These are phyloP conservation scores for Lucilia sericata DNA, from an alignment of 1,140 invertebrate genomes.

Conservation along the genomic window DNA sequence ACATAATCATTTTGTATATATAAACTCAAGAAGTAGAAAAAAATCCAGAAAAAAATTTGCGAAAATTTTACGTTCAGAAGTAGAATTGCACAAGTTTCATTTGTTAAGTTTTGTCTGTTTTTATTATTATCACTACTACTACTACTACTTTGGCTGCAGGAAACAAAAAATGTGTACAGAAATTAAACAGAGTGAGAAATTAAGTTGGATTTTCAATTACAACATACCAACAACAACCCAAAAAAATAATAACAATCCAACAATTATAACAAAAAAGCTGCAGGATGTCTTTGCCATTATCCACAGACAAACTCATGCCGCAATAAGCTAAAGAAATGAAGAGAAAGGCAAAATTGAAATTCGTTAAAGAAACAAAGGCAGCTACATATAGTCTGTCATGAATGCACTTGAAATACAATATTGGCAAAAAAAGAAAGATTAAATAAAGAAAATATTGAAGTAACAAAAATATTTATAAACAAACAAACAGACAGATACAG, in stretches of 20 bases:
- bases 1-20: slow-evolving; percentile 16
- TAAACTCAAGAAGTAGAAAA: background rate
- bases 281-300: slow-evolving; percentile 26
- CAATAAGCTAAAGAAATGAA: background rate
- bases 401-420: slow-evolving; percentile 16
- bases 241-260: slow-evolving; percentile 3
- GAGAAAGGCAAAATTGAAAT: background rate
- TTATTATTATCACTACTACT: background rate
- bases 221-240: background rate
- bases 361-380: background rate
- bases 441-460: slow-evolving; percentile 4
- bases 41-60: background rate
- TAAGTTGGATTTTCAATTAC: slow-evolving; percentile 29
- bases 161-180: background rate
- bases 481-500: background rate
- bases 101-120: background rate
- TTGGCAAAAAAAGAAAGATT: background rate
- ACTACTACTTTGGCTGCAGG: background rate
- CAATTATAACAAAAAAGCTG: slow-evolving; percentile 11
- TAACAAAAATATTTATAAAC: background rate
- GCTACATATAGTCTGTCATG: background rate
- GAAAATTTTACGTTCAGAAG: background rate
- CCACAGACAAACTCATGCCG: slow-evolving; percentile 16
- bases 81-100: slow-evolving; percentile 14
- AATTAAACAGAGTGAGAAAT: slow-evolving; percentile 26